phyloP scores from a whole-genome alignment of 2,797 vertebrate genomes.

The Sebastes diaconus region DNA sequence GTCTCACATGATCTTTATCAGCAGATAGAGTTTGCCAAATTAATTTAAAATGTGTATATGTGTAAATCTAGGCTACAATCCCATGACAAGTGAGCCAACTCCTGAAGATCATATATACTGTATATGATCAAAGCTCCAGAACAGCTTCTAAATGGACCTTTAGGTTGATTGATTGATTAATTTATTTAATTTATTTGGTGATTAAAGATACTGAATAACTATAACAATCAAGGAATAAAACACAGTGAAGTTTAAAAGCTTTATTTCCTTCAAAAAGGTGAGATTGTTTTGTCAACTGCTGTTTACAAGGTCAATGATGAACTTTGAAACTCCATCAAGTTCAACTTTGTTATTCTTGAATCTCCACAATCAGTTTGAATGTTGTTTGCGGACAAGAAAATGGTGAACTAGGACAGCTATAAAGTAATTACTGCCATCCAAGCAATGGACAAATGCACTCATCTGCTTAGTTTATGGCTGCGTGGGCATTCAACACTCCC shows the following conservation, averaged over 20 bases:
- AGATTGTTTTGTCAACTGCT: background rate
- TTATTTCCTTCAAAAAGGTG: background rate
- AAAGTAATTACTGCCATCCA: slow-evolving; percentile 22
- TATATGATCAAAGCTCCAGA: background rate
- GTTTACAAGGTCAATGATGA: background rate
- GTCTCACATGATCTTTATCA: background rate
- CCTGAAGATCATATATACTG: background rate
- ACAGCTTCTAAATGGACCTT: background rate
- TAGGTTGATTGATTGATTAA: background rate
- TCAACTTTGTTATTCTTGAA: background rate
- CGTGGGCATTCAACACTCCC: background rate
- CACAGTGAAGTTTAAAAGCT: background rate
- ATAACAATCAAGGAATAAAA: background rate
- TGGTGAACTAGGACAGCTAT: background rate
- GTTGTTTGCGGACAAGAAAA: background rate
- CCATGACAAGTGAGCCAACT: background rate
- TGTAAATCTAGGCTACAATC: background rate
- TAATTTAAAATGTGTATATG: background rate
- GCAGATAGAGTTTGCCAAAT: no score
- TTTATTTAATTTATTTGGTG: background rate
- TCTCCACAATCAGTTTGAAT: background rate
- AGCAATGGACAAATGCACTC: slow-evolving; percentile 1
- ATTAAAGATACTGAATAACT: background rate
- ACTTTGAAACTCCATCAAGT: background rate
- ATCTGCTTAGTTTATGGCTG: slow-evolving; percentile 41